Evolutionary conservation across 2,888 invertebrate genomes (phyloP), one percentile per base, ranked within the genome.

Genomic region (Epistrophella euchroma): DNA sequence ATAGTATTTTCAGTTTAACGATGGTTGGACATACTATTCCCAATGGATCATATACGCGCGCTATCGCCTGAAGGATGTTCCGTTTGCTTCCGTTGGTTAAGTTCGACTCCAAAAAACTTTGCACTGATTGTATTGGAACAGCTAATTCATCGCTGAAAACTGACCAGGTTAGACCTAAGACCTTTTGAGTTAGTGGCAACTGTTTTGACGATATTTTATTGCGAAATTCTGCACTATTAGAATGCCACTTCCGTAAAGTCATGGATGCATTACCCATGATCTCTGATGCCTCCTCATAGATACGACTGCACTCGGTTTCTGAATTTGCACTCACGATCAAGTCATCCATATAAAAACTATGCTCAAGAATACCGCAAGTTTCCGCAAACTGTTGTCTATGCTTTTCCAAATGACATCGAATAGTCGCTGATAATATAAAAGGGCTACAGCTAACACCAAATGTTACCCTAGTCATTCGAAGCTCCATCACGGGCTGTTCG

Each of bases 161-260:
- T 4, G 37, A 40, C 37, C 15, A 40, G 37, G 37, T 40, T 40
- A 40, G 15, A 40, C 15, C 13, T 11, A 13, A 40, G 0, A 40
- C 37, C 37, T 40, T 40, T 40, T 40, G 37, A 15, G 37, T 40
- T 2, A 40, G 15, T 40, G 37, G 37, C 0, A 40, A 40, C 37
- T 13, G 37, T 40, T 2, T 40, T 40, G 15, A 13, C 2, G 37
- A 3, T 15, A 72, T 19, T 1, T 2, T 15, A 4, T 68, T 19
- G 6, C 60, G 35, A 72, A 79, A 15, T 17, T 55, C 13, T n/a
- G 25, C 0, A 28, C 28, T 37, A 25, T 73, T 79, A 11, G 73
- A 73, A 17, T 79, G 55, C 66, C 72, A 79, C 32, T 78, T 78
- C 17, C 72, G 58, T n/a, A 77, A 17, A n/a, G 35, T 56, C 75